phyloP scores from a whole-genome alignment of 2,797 vertebrate species.

The Margarornis squamiger region DNA sequence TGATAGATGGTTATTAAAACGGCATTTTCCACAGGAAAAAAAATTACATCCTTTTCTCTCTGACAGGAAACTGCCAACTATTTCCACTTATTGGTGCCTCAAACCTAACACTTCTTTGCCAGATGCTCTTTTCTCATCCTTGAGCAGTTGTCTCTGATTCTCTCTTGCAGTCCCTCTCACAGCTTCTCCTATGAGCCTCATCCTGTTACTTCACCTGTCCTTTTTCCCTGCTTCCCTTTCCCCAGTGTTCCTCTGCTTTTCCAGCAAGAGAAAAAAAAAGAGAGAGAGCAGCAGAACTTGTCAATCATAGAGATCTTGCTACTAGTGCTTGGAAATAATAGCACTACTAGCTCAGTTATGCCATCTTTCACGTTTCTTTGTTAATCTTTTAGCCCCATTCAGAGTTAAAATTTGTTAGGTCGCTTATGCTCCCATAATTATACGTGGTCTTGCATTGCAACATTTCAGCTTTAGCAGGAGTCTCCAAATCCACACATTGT shows the following conservation, averaged over 20 bases:
- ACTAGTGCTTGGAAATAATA: not conserved
- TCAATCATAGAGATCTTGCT: not conserved
- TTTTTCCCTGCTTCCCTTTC: not conserved
- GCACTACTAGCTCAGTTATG: not conserved
- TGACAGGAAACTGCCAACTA: not conserved
- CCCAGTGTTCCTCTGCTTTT: not conserved
- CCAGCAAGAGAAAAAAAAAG: not conserved
- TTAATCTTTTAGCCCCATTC: not conserved
- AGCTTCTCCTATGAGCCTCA: not conserved
- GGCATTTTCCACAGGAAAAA: not conserved
- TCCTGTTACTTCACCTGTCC: not conserved
- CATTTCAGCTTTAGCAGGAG: not conserved
- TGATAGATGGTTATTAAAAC: conserved; percentile 38
- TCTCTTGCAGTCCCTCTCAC: not conserved
- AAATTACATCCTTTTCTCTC: not conserved
- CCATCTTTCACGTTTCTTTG: not conserved
- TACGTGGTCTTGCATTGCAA: not conserved
- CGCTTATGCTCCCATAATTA: not conserved
- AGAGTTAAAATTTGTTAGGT: not conserved
- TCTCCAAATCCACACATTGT: not conserved
- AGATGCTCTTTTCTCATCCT: not conserved
- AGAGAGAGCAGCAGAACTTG: not conserved
- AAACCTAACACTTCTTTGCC: not conserved
- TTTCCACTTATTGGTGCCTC: not conserved
- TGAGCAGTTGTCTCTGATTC: not conserved